A percentile compares a stretch with the other conserved stretches of the same genome.
Evolutionary conservation across 2,797 vertebrate species (phyloP).

Genomic region (Carduelis carduelis): DNA sequence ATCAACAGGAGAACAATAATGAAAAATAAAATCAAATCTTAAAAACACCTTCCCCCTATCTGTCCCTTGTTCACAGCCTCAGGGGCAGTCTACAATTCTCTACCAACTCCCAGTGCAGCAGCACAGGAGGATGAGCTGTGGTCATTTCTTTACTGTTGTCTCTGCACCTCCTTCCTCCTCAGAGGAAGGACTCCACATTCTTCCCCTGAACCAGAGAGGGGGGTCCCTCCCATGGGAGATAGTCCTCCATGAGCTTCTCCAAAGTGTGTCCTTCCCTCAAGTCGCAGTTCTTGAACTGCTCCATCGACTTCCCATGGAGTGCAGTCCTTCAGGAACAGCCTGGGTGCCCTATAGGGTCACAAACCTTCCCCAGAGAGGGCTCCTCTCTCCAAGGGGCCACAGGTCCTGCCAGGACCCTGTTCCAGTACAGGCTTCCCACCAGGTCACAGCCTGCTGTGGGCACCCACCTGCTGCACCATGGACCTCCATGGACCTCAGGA

Average conservation of each 20-base stretch:
- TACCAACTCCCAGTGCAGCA: background rate
- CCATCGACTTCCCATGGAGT: rapidly evolving
- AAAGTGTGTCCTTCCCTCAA: background rate
- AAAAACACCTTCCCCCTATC: background rate
- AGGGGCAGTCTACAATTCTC: background rate
- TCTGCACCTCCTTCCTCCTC: background rate
- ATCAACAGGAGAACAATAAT: background rate
- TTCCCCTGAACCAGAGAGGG: rapidly evolving
- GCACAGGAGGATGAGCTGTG: rapidly evolving
- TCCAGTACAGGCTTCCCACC: rapidly evolving
- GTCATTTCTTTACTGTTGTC: background rate
- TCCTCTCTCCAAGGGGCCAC: background rate
- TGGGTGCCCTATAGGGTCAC: rapidly evolving
- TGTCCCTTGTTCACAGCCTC: rapidly evolving
- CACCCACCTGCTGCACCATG: rapidly evolving
- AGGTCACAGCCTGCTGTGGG: too few relatives aligned
- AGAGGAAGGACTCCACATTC: background rate
- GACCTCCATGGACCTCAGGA: rapidly evolving
- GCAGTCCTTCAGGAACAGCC: background rate
- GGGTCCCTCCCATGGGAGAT: background rate
- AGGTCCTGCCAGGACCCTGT: background rate
- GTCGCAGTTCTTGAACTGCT: rapidly evolving
- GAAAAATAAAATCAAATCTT: background rate
- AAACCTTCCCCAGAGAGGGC: rapidly evolving
- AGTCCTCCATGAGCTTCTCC: background rate